Percentiles rank a stretch among this genome's conserved stretches.
phyloP scores from a whole-genome alignment of 2,797 vertebrate genomes.

The Acrossocheilus fasciatus region DNA sequence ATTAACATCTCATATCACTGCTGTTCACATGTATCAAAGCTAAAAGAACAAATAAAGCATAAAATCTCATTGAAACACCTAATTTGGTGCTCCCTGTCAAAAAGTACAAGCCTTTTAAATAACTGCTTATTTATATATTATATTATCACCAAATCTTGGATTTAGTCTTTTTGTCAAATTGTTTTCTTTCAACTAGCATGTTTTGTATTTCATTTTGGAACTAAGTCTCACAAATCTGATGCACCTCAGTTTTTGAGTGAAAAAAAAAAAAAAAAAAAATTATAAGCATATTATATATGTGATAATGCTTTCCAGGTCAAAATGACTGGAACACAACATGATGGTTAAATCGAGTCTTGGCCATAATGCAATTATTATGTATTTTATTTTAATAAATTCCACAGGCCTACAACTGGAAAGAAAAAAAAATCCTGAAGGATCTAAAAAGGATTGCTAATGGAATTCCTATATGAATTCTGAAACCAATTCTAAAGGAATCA shows the following conservation, averaged over 20 bases:
- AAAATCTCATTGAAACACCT: not conserved
- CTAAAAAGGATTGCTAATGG: not conserved
- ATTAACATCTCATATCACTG: not conserved
- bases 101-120: too few species aligned
- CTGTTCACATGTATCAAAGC: not conserved
- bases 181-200: not conserved
- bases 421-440: not conserved
- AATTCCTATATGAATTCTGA: not conserved
- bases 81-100: too few species aligned
- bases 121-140: too few species aligned
- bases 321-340: too few species aligned
- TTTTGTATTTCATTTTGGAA: not conserved
- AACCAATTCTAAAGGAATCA: constrained; percentile 21
- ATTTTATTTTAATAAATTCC: not conserved
- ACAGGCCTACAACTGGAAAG: too few species aligned
- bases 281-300: too few species aligned
- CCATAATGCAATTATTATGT: not conserved
- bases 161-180: not conserved
- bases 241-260: not conserved
- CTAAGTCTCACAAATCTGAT: not conserved
- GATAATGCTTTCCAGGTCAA: too few species aligned
- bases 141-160: not conserved
- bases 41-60: not conserved
- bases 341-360: too few species aligned
- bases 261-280: not conserved